Conservation (phyloP, 53 echinoderm and acorn worm species). For the Luidia sarsii region DNA sequence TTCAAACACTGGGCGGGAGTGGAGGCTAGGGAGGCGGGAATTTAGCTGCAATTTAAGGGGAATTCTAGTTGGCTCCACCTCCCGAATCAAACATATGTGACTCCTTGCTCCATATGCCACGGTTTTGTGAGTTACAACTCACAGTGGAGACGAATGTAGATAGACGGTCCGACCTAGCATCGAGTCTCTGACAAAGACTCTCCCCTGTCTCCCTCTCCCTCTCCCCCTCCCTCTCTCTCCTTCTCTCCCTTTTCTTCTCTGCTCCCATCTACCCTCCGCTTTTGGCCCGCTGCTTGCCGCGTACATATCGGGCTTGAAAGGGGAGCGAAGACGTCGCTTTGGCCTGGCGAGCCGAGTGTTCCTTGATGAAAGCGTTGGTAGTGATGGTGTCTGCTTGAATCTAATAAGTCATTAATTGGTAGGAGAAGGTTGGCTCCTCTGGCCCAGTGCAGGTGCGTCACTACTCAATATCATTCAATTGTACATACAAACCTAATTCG, state of each 20-base stretch:
- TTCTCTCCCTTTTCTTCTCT: no score
- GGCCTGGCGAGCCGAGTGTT: conserved; percentile 72
- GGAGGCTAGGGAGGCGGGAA: conserved; percentile 34
- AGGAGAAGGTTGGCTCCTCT: conserved; percentile 73
- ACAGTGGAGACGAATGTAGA: conserved; percentile 57
- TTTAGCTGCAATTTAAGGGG: conserved; percentile 27
- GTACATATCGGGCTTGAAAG: conserved; percentile 88
- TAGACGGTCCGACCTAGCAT: conserved; percentile 57
- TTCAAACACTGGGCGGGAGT: conserved; percentile 73
- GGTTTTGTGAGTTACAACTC: conserved; percentile 71
- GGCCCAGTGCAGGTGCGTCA: conserved; percentile 96
- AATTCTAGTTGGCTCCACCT: conserved; percentile 64
- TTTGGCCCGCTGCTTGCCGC: conserved; percentile 66
- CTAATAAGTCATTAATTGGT: conserved; percentile 98
- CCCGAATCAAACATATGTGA: conserved; percentile 94
- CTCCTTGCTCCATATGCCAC: conserved; percentile 86
- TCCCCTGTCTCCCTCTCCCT: no score
- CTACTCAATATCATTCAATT: conserved; percentile 99
- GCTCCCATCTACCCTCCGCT: no score
- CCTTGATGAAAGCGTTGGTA: conserved; percentile 90
- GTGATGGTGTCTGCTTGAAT: conserved; percentile 97
- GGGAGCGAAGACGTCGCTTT: conserved; percentile 97
- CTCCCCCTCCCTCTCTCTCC: no score
- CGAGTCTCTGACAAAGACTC: conserved; percentile 70
- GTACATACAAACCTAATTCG: conserved; percentile 99